A percentile compares a stretch with the other conserved stretches of the same genome.
Conservation (phyloP, 2,888 invertebrate genomes). For the Drosophila neutralis region DNA sequence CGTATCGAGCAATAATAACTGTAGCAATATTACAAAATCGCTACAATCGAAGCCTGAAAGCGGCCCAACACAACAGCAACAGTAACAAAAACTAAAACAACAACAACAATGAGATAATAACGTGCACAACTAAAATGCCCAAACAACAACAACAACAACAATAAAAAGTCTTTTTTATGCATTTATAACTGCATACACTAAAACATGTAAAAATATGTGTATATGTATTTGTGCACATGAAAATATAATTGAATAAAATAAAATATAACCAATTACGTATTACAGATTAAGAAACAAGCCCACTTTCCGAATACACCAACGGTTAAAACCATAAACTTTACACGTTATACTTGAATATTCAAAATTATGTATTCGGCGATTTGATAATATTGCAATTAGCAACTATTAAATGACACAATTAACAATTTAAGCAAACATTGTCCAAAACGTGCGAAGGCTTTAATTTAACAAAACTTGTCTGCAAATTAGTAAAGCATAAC, state of each 20-base stretch:
- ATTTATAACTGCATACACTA: slow-evolving; percentile 26
- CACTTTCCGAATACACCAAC: slow-evolving; percentile 51
- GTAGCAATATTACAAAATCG: slow-evolving; percentile 78
- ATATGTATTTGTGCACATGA: not conserved
- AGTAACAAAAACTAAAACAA: slow-evolving; percentile 22
- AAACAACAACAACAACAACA: slow-evolving; percentile 11
- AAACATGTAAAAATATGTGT: slow-evolving; percentile 5
- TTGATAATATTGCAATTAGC: slow-evolving; percentile 50
- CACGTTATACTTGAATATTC: slow-evolving; percentile 1
- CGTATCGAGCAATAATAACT: slow-evolving; percentile 73
- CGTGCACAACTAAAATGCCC: slow-evolving; percentile 20
- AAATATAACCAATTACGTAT: slow-evolving; percentile 30
- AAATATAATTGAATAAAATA: slow-evolving; percentile 28
- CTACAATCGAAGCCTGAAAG: slow-evolving; percentile 48
- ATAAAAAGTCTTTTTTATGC: slow-evolving; percentile 32
- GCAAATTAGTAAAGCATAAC: slow-evolving; percentile 63
- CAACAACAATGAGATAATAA: slow-evolving; percentile 53
- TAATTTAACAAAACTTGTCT: slow-evolving; percentile 66
- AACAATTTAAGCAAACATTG: slow-evolving; percentile 40
- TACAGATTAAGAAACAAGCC: slow-evolving; percentile 60
- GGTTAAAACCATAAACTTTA: slow-evolving; percentile 13
- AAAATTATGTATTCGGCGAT: slow-evolving; percentile 18
- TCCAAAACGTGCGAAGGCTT: slow-evolving; percentile 52
- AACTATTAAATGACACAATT: slow-evolving; percentile 31
- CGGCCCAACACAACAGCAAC: slow-evolving; percentile 30